These are phyloP conservation scores for Equus quagga DNA, from an alignment of 2,113 vertebrate genomes.

Conservation along the genomic window DNA sequence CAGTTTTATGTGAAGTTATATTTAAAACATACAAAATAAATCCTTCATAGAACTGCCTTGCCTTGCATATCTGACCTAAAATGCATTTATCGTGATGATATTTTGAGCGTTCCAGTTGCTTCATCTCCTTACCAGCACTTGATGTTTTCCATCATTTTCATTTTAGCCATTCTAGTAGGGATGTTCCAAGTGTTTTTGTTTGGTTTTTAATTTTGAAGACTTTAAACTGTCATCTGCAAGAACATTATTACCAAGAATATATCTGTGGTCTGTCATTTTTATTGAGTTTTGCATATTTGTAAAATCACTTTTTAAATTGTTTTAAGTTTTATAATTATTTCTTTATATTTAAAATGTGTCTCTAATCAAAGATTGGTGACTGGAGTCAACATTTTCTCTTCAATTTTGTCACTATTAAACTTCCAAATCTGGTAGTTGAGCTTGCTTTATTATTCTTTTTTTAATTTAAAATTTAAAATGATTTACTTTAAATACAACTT, in stretches of 20 bases:
- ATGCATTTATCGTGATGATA: not conserved
- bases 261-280: not conserved
- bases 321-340: not conserved
- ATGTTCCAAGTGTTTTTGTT: not conserved
- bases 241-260: not conserved
- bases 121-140: not conserved
- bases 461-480: not conserved
- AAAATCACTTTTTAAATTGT: not conserved
- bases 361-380: not conserved
- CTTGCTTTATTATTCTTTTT: not conserved
- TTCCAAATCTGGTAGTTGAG: not conserved
- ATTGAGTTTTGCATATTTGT: not conserved
- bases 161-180: not conserved
- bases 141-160: not conserved
- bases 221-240: not conserved
- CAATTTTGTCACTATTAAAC: not conserved
- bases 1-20: not conserved
- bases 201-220: slow-evolving; percentile 25
- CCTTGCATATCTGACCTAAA: slow-evolving; percentile 5
- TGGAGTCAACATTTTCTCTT: slow-evolving; percentile 11
- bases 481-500: not conserved
- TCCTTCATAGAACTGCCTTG: not conserved
- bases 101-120: not conserved
- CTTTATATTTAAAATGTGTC: not conserved
- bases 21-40: slow-evolving; percentile 22